These are phyloP conservation scores for Dicycla oo DNA, from an alignment of 2,888 invertebrate species.

Conservation along the genomic window DNA sequence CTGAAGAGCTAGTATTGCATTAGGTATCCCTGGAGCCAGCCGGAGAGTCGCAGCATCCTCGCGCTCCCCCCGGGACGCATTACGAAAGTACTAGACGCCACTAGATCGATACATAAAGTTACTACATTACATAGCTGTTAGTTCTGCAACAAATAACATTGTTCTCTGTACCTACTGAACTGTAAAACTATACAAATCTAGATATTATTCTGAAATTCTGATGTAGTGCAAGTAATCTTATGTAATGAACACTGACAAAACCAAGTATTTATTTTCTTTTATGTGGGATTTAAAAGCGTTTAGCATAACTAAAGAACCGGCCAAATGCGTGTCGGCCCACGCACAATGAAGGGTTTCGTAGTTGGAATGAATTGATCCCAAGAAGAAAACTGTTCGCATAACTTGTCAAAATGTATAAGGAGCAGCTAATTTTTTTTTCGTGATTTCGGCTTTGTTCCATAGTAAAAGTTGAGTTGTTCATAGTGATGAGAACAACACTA, in stretches of 20 bases:
- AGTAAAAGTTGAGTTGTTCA: no score
- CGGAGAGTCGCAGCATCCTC: conserved; percentile 85
- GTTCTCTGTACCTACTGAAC: conserved; percentile 64
- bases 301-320: not conserved
- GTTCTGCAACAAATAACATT: conserved; percentile 74
- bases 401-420: no score
- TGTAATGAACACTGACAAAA: not conserved
- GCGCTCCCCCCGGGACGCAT: conserved; percentile 85
- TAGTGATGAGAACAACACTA: no score
- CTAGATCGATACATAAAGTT: conserved; percentile 86
- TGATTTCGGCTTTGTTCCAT: no score
- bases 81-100: conserved; percentile 86
- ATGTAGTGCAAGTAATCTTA: not conserved
- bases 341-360: no score
- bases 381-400: no score
- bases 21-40: conserved; percentile 83
- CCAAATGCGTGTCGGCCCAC: no score
- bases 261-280: not conserved
- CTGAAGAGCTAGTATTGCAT: conserved; percentile 85
- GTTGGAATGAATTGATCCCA: no score
- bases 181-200: conserved; percentile 40
- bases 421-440: no score
- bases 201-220: conserved; percentile 34
- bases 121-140: conserved; percentile 81
- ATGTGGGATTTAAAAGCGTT: not conserved